Base-by-base conservation (phyloP, 2,113 vertebrate genomes). In the Corythoichthys haematopterus region DNA sequence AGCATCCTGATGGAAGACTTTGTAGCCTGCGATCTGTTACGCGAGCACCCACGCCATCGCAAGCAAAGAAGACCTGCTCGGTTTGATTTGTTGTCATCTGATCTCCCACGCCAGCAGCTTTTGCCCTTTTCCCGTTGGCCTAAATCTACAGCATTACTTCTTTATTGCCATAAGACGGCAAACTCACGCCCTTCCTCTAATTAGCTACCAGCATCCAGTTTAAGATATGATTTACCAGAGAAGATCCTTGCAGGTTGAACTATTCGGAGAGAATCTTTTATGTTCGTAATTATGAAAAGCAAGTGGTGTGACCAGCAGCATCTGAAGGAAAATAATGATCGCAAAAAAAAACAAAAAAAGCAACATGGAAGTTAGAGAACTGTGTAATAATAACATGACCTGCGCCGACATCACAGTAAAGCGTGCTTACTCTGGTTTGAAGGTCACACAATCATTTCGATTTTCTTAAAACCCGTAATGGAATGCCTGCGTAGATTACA, bases 391-490 rank as follows among this genome's bases (percentile, higher is more conserved):
- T 56, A 51, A 60, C 15, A 0, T 28, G 33, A 43, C 60, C 56
- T 68, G 47, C 65, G 56, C 57, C 46, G 4, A 14, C 65, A 57
- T 61, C 62, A 9, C 28, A 13, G 16, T 61, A 70, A 79, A 76
- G 77, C 79, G 37, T 73, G 71, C 68, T 50, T 14, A 45, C 51
- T 37, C 6, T 12, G 1, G 64, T 76, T 82, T 68, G 77, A 78
- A 85, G 79, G 79, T 75, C 70, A 72, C 3, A 1, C 69, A 82
- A 79, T 69, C 76, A 84, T 84, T 38, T 79, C 74, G 68, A n/a
- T 52, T 48, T 52, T 52, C 9, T 48, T 53, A 67, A 61, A 80
- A 65, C 56, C 15, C 61, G 80, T 80, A 79, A 79, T 65, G 64
- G 70, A 62, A 68, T 1, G 7, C 37, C 1, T 69, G 68, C 77